Percentiles rank a stretch among this genome's conserved stretches.
Evolutionary conservation across 1,140 invertebrate genomes (phyloP).

Genomic region (Tribolium castaneum): DNA sequence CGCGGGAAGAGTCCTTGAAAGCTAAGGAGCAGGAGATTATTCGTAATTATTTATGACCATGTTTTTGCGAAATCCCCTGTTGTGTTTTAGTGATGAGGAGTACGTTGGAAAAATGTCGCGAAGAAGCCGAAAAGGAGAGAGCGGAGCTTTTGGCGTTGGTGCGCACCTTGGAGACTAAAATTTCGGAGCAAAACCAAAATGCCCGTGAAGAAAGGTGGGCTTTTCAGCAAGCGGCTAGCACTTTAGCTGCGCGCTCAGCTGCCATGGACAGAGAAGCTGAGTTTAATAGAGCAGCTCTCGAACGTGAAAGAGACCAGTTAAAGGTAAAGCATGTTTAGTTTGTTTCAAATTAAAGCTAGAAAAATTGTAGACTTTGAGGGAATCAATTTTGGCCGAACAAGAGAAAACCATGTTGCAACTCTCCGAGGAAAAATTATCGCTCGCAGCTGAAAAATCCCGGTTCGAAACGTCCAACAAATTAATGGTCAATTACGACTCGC

Average conservation of each 20-base stretch:
- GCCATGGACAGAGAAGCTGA: conserved; percentile 65
- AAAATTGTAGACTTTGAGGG: conserved; percentile 62
- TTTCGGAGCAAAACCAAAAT: conserved; percentile 61
- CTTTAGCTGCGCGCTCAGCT: conserved; percentile 60
- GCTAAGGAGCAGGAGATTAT: conserved; percentile 62
- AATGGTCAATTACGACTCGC: conserved; percentile 57
- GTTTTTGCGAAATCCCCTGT: too few relatives aligned
- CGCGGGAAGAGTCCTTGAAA: conserved; percentile 62
- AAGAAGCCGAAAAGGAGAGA: conserved; percentile 64
- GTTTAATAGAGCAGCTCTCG: conserved; percentile 62
- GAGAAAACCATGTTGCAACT: conserved; percentile 62
- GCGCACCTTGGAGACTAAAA: conserved; percentile 64
- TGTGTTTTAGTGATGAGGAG: conserved; percentile 60
- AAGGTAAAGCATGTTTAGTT: conserved; percentile 50
- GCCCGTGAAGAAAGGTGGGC: conserved; percentile 61
- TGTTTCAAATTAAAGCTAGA: background rate
- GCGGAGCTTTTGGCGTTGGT: conserved; percentile 65
- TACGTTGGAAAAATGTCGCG: conserved; percentile 63
- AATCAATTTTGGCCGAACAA: conserved; percentile 63
- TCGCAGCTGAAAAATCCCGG: conserved; percentile 63
- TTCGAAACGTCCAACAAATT: conserved; percentile 64
- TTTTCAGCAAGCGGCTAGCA: conserved; percentile 60
- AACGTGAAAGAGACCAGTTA: conserved; percentile 64
- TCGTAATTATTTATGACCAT: conserved; percentile 47
- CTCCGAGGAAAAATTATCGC: conserved; percentile 64